Evolutionary conservation across 2,113 vertebrate genomes (phyloP), one percentile per base, ranked within the genome.

Genomic region (Archocentrus centrarchus): DNA sequence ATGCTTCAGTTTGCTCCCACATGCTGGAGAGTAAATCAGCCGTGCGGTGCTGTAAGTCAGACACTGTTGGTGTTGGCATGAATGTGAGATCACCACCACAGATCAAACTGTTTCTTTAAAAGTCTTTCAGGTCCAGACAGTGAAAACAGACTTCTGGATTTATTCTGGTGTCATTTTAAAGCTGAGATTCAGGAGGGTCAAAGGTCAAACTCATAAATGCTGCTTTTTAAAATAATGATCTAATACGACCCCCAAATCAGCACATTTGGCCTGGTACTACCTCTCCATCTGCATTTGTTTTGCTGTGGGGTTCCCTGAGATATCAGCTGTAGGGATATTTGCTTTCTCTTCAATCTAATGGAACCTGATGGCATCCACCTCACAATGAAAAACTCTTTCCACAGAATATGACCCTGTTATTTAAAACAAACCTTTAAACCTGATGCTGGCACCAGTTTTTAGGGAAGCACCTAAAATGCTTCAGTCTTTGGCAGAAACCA

Each of bases 61-160:
- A 73, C 64, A 32, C 15, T 79, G 92, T 79, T 90, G 83, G 44
- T 18, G 61, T 88, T 93, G 88, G 87, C 44, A 9, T 39, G 15
- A 24, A 55, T 0, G 64, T 32, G 73, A 85, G 30, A 80, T 86
- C 24, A 75, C 24, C n/a, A 27, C 37, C 20, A 87, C 77, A 60
- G 78, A 79, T 14, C 47, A 90, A 92, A 86, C 82, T 37, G 37
- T 39, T 87, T 89, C 77, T 83, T 59, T n/a, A 84, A 79, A 20
- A 8, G 15, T 30, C 9, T 61, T 77, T 83, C 1, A 70, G 66
- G 83, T 80, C 6, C 32, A 57, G 7, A 39, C 35, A 15, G 50
- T 60, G 57, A 83, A 87, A 89, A 86, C 30, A 86, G 85, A 59
- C n/a, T 1, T 1, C 7, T 60, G 6, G 37, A 79, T 76, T 87